phyloP scores from a whole-genome alignment of 2,113 vertebrate genomes.

The Cathartes aura region DNA sequence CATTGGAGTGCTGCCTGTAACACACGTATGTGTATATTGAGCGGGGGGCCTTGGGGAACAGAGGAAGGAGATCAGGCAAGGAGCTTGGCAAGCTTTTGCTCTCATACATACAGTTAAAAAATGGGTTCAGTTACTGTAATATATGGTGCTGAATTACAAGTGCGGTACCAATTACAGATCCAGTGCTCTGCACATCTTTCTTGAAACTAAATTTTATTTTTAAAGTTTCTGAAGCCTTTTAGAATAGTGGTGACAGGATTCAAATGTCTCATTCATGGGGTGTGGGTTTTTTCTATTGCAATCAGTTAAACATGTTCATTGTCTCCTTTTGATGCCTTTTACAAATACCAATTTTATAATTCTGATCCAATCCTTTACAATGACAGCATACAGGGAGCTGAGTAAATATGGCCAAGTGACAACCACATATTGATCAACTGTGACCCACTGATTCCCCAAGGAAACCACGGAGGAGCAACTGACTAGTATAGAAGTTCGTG shows the following conservation, averaged over 20 bases:
- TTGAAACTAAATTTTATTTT: neutral
- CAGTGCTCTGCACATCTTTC: no score
- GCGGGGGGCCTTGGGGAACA: no score
- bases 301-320: neutral
- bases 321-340: neutral
- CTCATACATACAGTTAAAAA: neutral
- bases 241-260: neutral
- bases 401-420: neutral
- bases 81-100: neutral
- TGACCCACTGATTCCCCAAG: no score
- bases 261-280: rapidly evolving
- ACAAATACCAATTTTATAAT: neutral
- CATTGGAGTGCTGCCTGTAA: neutral
- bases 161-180: no score
- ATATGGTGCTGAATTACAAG: neutral
- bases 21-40: rapidly evolving
- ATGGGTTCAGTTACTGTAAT: neutral
- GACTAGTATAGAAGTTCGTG: rapidly evolving
- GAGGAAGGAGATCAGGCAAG: no score
- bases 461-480: neutral
- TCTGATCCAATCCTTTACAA: neutral
- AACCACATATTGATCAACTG: rapidly evolving
- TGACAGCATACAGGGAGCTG: neutral
- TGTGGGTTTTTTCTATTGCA: neutral
- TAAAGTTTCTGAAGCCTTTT: neutral